Evolutionary conservation across 2,113 vertebrate species (phyloP), one percentile per base, ranked within the genome.

Genomic region (Phoenicopterus ruber): DNA sequence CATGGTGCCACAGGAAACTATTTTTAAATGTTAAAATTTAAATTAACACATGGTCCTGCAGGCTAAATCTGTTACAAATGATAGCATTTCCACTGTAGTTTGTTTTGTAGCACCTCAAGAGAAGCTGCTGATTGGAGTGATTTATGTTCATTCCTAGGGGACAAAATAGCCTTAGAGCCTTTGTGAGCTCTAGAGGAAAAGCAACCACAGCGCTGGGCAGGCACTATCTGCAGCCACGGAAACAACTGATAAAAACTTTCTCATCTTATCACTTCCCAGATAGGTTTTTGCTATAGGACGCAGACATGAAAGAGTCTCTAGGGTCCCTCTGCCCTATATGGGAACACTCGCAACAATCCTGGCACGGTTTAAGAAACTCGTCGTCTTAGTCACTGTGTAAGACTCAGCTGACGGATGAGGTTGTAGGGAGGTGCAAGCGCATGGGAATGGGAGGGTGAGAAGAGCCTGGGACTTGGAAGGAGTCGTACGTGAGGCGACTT

Each of bases 61-160:
- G 92, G 92, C 88, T 93, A 69, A 94, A 93, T 70, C 85, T 96
- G 96, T 86, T 95, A 90, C 74, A 22, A 25, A 25, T 26, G 92
- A 95, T 96, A 97, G 93, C 87, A 46, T 69, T 96, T 90, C 62
- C 78, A 69, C 82, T 90, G 82, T 36, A 72, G 93, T 40, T 91
- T 88, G 70, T 85, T 94, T 80, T 80, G 63, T 46, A 83, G 58
- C 9, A 82, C 92, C 92, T 91, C 74, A 49, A 94, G 90, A 77
- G 91, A 94, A 93, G 78, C 70, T 76, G 44, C 77, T 87, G 83
- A 94, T 87, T 82, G 40, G 67, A 96, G 52, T 71, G 72, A 95
- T 95, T 93, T 90, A 90, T 95, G 95, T 94, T 78, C 76, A 86
- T 29, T 90, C 59, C 72, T 20, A 32, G 58, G 54, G 38, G 65